Base-by-base conservation (phyloP, 2,797 vertebrate genomes). In the Arvicola amphibius region DNA sequence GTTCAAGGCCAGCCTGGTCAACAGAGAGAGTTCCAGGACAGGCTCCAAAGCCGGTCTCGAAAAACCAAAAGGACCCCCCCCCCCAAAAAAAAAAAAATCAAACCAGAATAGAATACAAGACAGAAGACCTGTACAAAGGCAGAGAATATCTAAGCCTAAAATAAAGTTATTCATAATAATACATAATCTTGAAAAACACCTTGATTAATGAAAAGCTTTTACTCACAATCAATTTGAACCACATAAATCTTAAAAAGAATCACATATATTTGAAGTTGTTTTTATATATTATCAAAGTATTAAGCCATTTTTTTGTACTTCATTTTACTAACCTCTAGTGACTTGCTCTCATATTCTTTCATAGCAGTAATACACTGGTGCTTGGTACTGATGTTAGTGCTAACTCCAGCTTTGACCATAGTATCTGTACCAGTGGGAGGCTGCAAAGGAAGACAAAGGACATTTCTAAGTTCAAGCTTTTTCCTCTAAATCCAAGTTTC, bases 301-400 rank as follows among this genome's bases (percentile, higher is more conserved):
- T 81, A 93, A 23, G 5, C 1, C 43, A 81, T 37, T 90, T 12
- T 71, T 27, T 63, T 94, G 2, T n/a, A 53, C 40, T 48, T 6
- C 9, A 85, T 76, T 37, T 7, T 69, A 98, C 99, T 98, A 89
- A 99, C 99, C 99, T 99, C 99, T 0, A 99, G 98, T 0, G 99
- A 99, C 80, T 99, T 99, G 98, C 99, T 99, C 97, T 99, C 99
- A 0, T 99, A 99, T 86, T 99, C 99, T 97, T 99, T 99, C 99
- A 99, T 99, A 90, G 99, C 99, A 4, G 99, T 99, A 97, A 99
- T 99, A 93, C 99, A 99, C 92, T 99, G 99, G 96, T 99, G 99
- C 94, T 99, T 99, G 88, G 99, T 99, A 97, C 99, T 99, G 98
- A 99, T 99, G 98, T 99, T 99, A 0, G 99, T 99, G 96, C 99